Base-by-base conservation (phyloP, 2,888 invertebrate species). In the Lycaena phlaeas region DNA sequence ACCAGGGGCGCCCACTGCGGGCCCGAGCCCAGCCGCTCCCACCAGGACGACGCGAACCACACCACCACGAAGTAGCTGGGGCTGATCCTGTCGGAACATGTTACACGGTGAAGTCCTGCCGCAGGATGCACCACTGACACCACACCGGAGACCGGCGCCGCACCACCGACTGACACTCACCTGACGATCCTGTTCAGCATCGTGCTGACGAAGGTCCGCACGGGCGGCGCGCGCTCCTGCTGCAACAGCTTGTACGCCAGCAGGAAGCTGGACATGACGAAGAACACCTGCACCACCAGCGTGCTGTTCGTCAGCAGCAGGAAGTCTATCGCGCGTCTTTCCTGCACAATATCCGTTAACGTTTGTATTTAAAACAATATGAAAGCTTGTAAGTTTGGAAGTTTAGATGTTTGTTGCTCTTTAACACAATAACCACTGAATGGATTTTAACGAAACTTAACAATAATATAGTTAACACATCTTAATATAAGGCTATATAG, bases 201-300 rank as follows among this genome's bases (percentile, higher is more conserved):
- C 26, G 76, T 79, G 5, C 61, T 57, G 10, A 57, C 44, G 60
- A 77, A 73, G 11, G 73, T 77, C 26, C 55, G 45, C n/a, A 68
- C n/a, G 1, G 59, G 46, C 15, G 51, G 50, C 9, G 46, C 46
- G 2, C 58, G 55, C 7, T 59, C 54, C 14, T 69, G 64, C 51
- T 59, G 59, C 46, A 82, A 64, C 50, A 79, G 52, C 58, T 82
- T 82, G 60, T 78, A 71, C 1, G 81, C 76, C 43, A 82, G 65
- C 49, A 82, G 66, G 63, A 82, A 82, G 41, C 73, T 69, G 1
- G 82, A 72, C 78, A 82, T 76, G 26, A 79, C 57, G 66, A 82
- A 81, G 68, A 82, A 82, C 43, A 78, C 67, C 59, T 82, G 82
- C 54, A 82, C 82, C 56, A 81, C 68, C 54, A 82, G 65, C 26